phyloP scores from a whole-genome alignment of 2,113 vertebrate species.

The Pteruthius melanotis region DNA sequence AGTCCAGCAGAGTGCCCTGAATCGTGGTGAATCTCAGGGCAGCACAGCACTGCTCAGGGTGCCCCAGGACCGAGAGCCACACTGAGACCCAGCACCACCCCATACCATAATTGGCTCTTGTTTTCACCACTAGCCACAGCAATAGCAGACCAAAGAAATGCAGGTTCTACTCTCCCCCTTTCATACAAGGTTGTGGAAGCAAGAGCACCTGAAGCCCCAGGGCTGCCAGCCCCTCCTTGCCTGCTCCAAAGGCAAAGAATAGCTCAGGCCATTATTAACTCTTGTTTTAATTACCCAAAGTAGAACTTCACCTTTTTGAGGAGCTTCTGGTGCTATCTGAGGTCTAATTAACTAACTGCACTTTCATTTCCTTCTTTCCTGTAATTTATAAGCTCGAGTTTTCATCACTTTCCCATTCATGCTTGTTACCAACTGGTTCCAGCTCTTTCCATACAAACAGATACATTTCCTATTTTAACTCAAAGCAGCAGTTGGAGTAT shows the following conservation, averaged over 20 bases:
- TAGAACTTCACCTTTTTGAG: neutral
- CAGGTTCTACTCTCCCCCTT: no score
- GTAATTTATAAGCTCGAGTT: neutral
- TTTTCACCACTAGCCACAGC: neutral
- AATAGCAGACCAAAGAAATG: no score
- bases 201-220: neutral
- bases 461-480: neutral
- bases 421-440: neutral
- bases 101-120: rapidly evolving
- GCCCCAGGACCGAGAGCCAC: neutral
- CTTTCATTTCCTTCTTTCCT: neutral
- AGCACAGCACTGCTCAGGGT: rapidly evolving
- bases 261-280: neutral
- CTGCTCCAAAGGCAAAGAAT: neutral
- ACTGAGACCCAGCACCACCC: rapidly evolving
- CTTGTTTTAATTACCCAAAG: neutral
- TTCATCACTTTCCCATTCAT: neutral
- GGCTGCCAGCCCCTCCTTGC: neutral
- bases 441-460: neutral
- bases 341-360: neutral
- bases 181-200: rapidly evolving
- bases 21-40: rapidly evolving
- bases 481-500: neutral
- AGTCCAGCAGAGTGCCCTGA: neutral
- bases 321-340: neutral